Evolutionary conservation across 2,797 vertebrate species (phyloP).

Genomic region (Sebastes iracundus): DNA sequence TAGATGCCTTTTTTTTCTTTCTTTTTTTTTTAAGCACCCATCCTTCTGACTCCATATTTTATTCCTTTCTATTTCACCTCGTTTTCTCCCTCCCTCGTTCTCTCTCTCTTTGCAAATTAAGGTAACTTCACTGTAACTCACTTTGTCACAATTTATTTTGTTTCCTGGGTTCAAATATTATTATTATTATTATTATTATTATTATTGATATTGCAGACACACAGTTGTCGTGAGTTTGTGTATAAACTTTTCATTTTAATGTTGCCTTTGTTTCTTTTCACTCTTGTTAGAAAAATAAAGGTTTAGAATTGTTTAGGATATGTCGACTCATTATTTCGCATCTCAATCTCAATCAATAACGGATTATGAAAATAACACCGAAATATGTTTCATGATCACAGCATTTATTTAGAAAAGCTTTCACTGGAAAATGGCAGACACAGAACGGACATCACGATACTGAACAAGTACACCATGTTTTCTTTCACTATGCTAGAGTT

Average conservation of each 20-base stretch:
- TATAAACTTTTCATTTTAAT: constrained; percentile 88
- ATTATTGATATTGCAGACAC: constrained; percentile 85
- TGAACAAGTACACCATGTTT: constrained; percentile 55
- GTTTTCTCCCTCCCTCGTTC: constrained; percentile 7
- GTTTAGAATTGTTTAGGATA: constrained; percentile 88
- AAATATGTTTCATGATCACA: constrained; percentile 35
- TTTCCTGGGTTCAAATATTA: constrained; percentile 79
- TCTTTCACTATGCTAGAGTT: constrained; percentile 60
- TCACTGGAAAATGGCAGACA: constrained; percentile 70
- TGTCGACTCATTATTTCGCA: constrained; percentile 46
- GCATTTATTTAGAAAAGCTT: constrained; percentile 78
- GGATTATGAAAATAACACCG: neutral
- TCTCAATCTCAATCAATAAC: neutral
- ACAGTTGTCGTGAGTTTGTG: constrained; percentile 84
- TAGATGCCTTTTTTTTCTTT: constrained; percentile 4
- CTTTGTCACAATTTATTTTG: constrained; percentile 77
- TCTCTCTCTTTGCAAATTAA: constrained; percentile 70
- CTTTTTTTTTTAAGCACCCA: constrained; percentile 4
- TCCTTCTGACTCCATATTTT: constrained; percentile 50
- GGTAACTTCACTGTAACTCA: constrained; percentile 83
- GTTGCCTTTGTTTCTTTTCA: constrained; percentile 88
- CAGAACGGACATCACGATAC: constrained; percentile 61
- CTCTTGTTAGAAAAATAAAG: constrained; percentile 89
- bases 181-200: constrained; percentile 81
- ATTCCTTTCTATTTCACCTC: constrained; percentile 36